Base-by-base conservation (phyloP, 2,797 vertebrate species). In the Labroides dimidiatus region DNA sequence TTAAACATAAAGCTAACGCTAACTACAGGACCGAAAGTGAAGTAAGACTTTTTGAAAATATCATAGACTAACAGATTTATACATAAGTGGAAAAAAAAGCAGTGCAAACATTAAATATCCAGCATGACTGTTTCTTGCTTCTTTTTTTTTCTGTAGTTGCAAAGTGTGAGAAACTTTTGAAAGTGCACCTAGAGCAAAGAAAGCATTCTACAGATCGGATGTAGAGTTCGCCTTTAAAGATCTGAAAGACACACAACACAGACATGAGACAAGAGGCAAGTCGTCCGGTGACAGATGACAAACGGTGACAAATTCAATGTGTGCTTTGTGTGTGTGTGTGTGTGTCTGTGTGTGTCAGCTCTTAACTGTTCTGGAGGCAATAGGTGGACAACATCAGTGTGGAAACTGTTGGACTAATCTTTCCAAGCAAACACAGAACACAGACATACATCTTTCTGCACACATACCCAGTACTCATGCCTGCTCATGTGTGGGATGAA, bases 1-100 rank as follows among this genome's bases (percentile, higher is more conserved):
- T 69, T 79, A 45, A 71, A 45, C 53, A 11, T 50, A 48, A 59
- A 72, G 55, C 67, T n/a, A n/a, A 80, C 71, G 84, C 39, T 43
- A 64, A 62, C 27, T 39, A 54, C 12, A 67, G 45, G 53, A 58
- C 48, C 56, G 37, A 21, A 53, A 56, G 1, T 55, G 30, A 52
- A 44, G 49, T 45, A 51, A 44, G 50, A 59, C 37, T 51, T 52
- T 20, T 24, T 51, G 36, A 19, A 19, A 61, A 20, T 36, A 58
- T 42, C 48, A 23, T 8, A 4, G 4, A 50, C 10, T 24, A 19
- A 36, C 13, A 72, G 59, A 20, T 10, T 4, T 45, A 2, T n/a
- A 17, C 8, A 33, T 33, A 33, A 33, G 30, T 1, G 8, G n/a
- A 8, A n/a, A 20, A 20, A 62, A 37, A 13, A 19, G 36, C 30